Percentiles rank a stretch among this genome's conserved stretches.
Conservation (phyloP, 2,113 vertebrate species). For the Gopherus evgoodei region DNA sequence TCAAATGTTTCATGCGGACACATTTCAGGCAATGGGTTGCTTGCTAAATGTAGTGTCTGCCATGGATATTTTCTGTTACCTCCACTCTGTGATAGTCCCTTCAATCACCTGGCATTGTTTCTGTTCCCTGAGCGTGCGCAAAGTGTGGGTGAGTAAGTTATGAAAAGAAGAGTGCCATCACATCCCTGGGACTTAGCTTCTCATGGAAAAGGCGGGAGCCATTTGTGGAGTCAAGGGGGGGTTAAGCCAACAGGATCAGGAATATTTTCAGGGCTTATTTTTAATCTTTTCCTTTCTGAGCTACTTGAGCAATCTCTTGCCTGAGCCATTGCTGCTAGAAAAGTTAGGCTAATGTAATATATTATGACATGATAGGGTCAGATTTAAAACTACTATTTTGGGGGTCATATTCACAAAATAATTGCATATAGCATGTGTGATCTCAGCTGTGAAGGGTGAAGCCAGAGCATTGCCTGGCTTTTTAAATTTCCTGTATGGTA, state of each 20-base stretch:
- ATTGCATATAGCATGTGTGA: rapidly evolving
- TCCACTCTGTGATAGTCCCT: rapidly evolving
- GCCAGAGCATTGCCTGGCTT: background rate
- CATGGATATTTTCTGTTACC: background rate
- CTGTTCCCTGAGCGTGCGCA: background rate
- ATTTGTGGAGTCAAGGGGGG: background rate
- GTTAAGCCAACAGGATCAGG: background rate
- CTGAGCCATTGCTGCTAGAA: background rate
- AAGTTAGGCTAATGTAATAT: background rate
- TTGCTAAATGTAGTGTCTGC: background rate
- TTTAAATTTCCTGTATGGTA: background rate
- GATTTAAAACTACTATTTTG: background rate
- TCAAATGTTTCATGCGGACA: rapidly evolving
- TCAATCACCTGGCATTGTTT: background rate
- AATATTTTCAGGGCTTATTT: background rate
- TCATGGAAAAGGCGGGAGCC: background rate
- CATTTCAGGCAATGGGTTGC: background rate
- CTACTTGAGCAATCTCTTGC: background rate
- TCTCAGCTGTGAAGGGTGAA: background rate
- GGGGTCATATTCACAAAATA: background rate
- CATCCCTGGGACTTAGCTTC: background rate
- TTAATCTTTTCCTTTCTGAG: background rate
- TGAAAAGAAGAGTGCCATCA: background rate
- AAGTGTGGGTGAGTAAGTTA: background rate
- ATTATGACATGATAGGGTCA: background rate